Evolutionary conservation across 2,888 invertebrate genomes (phyloP), one percentile per base, ranked within the genome.

Genomic region (Abrostola tripartita): DNA sequence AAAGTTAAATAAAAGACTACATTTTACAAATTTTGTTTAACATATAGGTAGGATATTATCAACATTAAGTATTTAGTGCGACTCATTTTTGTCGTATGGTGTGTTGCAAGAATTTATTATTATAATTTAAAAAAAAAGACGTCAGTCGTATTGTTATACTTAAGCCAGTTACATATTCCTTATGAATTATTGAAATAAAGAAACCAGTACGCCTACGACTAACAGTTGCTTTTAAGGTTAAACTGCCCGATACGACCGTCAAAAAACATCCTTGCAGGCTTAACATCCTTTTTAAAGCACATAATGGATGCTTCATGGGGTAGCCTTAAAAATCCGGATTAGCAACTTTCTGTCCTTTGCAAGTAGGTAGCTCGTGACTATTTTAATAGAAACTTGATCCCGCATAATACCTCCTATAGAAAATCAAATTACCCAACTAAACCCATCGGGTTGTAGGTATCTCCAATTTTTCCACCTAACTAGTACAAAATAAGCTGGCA

Each of bases 401-500:
- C 24, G 1, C 24, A 24, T 24, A 24, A 24, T 24, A 24, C 24
- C 24, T 24, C 4, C 24, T 24, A 24, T 24, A 44, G 14, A 44
- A 44, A n/a, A 42, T 7, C 5, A 7, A 12, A 14, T n/a, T n/a
- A 5, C 0, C 42, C 12, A 42, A 11, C 41, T 58, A 42, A 59
- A 59, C n/a, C 47, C 41, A 75, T 63, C 50, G 40, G 60, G 64
- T 54, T 24, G 24, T 74, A 59, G 8, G 6, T 62, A 52, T 59
- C 66, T 52, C 56, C 62, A 65, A 50, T 35, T 49, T 71, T 71
- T 70, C 77, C 69, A 68, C 67, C 72, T 71, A 69, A 69, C 69
- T 79, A 77, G 71, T 82, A 81, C 81, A 85, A 87, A 87, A 86
- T 85, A 84, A 86, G 84, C 81, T 75, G 79, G 81, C 84, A 82